Conservation (phyloP, 2,113 vertebrate species). For the Psephotus haematonotus region DNA sequence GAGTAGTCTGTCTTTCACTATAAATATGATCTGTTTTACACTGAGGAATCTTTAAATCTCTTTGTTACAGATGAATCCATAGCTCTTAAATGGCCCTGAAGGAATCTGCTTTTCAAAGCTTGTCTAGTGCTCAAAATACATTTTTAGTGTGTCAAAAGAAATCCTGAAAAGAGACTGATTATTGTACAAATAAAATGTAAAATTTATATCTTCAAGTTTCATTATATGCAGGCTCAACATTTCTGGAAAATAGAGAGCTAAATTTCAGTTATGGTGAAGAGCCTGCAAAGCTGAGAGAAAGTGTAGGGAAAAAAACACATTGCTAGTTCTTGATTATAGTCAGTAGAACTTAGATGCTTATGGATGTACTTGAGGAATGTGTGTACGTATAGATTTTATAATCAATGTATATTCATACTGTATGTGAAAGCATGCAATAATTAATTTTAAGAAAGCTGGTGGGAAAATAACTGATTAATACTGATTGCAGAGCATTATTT, state of each 20-base stretch:
- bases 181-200: not conserved
- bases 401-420: not conserved
- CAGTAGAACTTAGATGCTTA: not conserved
- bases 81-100: not conserved
- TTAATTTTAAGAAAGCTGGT: not conserved
- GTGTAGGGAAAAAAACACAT: not conserved
- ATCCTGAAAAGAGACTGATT: not conserved
- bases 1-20: not conserved
- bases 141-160: not conserved
- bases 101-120: not conserved
- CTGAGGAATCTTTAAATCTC: constrained; percentile 11
- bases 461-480: not conserved
- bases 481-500: not conserved
- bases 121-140: not conserved
- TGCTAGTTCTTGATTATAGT: not conserved
- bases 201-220: not conserved
- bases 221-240: not conserved
- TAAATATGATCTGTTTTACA: not conserved
- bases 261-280: not conserved
- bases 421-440: not conserved
- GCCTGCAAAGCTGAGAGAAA: not conserved
- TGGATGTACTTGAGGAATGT: not conserved
- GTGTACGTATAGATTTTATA: not conserved
- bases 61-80: not conserved
- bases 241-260: not conserved